Conservation (phyloP, 2,888 invertebrate genomes). For the Leucania comma region DNA sequence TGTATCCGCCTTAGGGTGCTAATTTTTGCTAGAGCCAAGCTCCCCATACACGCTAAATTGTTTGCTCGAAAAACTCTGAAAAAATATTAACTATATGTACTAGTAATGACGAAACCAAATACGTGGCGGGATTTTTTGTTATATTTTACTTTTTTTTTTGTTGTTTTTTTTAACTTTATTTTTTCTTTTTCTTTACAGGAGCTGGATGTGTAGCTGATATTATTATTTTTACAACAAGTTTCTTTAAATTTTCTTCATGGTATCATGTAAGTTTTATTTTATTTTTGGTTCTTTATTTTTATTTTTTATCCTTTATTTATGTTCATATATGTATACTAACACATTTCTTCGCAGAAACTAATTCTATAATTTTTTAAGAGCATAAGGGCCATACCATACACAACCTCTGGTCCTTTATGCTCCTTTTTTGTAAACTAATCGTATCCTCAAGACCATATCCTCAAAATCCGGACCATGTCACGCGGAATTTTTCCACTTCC, state of each 20-base stretch:
- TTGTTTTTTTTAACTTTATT: constrained; percentile 68
- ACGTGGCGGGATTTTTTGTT: no score
- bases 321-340: background rate
- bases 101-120: no score
- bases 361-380: background rate
- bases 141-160: constrained; percentile 36
- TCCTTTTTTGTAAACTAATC: constrained; percentile 4
- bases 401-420: background rate
- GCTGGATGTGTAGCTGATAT: constrained; percentile 73
- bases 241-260: constrained; percentile 87
- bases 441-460: background rate
- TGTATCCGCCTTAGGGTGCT: no score
- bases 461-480: constrained; percentile 14
- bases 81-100: no score
- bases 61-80: no score
- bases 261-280: constrained; percentile 90
- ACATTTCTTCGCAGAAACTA: background rate
- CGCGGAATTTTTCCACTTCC: constrained; percentile 53
- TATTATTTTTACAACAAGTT: constrained; percentile 78
- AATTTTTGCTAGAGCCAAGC: no score
- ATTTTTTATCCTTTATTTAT: background rate
- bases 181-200: constrained; percentile 85
- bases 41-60: no score
- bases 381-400: background rate
- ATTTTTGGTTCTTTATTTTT: constrained; percentile 68